phyloP scores from a whole-genome alignment of 2,797 vertebrate species.

The Psittacula echo region DNA sequence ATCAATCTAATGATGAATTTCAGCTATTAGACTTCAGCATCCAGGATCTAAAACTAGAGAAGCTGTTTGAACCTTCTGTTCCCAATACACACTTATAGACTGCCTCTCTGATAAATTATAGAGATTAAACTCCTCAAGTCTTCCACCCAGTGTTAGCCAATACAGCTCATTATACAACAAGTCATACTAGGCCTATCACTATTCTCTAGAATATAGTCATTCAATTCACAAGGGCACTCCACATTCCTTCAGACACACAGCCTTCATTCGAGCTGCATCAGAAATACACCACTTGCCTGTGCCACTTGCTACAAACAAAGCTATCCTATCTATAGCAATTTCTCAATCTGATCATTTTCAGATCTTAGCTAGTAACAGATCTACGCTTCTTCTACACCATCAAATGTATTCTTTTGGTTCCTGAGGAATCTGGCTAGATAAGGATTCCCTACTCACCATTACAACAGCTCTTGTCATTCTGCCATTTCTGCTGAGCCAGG shows the following conservation, averaged over 20 bases:
- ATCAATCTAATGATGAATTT: not conserved
- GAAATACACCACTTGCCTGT: not conserved
- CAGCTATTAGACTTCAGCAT: not conserved
- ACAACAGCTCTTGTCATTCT: not conserved
- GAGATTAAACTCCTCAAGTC: not conserved
- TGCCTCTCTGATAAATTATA: not conserved
- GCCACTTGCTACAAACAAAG: not conserved
- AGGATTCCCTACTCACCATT: not conserved
- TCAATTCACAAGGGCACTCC: not conserved
- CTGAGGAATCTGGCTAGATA: not conserved
- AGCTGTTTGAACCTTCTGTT: not conserved
- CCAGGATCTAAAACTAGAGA: not conserved
- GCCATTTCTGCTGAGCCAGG: not conserved
- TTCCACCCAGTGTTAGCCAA: not conserved
- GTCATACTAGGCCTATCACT: not conserved
- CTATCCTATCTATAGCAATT: not conserved
- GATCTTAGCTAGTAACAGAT: not conserved
- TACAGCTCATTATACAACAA: not conserved
- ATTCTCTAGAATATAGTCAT: not conserved
- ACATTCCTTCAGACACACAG: fast-evolving
- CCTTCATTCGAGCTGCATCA: not conserved
- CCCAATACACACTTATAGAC: not conserved
- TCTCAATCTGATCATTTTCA: not conserved
- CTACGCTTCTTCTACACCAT: not conserved
- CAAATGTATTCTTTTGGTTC: not conserved